A percentile compares a stretch with the other conserved stretches of the same genome.
These are phyloP conservation scores for Sander vitreus DNA, from an alignment of 2,113 vertebrate species.

Conservation along the genomic window DNA sequence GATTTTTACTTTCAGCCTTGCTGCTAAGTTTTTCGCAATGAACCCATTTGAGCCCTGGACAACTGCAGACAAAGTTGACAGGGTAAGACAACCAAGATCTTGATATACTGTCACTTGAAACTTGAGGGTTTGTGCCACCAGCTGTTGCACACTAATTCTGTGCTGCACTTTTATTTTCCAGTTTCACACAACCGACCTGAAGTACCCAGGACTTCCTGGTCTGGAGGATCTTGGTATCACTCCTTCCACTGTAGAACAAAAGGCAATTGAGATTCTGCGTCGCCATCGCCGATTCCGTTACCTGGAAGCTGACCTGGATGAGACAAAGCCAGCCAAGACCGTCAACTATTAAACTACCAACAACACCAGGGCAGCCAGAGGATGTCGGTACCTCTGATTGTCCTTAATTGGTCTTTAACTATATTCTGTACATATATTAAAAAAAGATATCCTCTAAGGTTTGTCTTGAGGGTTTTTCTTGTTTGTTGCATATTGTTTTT, in stretches of 20 bases:
- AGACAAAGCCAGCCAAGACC: slow-evolving; percentile 88
- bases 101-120: not conserved
- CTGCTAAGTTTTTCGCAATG: slow-evolving; percentile 87
- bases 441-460: slow-evolving; percentile 33
- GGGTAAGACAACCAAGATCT: slow-evolving; percentile 80
- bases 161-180: slow-evolving; percentile 55
- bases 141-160: not conserved
- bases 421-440: slow-evolving; percentile 83
- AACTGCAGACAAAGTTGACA: slow-evolving; percentile 92
- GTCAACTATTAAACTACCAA: slow-evolving; percentile 79
- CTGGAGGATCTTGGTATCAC: slow-evolving; percentile 92
- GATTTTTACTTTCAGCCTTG: slow-evolving; percentile 80
- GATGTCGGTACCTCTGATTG: slow-evolving; percentile 19
- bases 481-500: not conserved
- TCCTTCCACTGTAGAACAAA: slow-evolving; percentile 88
- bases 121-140: not conserved
- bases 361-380: slow-evolving; percentile 12
- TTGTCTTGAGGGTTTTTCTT: not conserved
- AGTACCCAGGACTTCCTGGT: slow-evolving; percentile 90
- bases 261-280: slow-evolving; percentile 93
- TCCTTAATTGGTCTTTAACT: slow-evolving; percentile 48
- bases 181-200: slow-evolving; percentile 92
- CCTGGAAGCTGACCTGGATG: slow-evolving; percentile 88
- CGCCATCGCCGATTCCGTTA: slow-evolving; percentile 91
- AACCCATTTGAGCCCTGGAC: slow-evolving; percentile 93